phyloP scores from a whole-genome alignment of 2,797 vertebrate species.

The Gymnoscopelus microlampas region DNA sequence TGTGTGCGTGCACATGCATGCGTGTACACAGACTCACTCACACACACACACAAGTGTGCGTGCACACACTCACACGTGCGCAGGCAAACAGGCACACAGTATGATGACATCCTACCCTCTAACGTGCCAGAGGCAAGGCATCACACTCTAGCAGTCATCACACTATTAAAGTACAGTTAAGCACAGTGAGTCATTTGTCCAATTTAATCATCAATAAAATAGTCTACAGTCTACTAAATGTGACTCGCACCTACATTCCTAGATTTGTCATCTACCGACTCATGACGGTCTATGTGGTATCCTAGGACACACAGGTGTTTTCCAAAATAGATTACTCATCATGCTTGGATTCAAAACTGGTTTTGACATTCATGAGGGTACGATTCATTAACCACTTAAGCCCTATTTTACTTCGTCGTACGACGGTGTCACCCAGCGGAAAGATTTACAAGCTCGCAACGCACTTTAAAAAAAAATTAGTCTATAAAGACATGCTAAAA shows the following conservation, averaged over 20 bases:
- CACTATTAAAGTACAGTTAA: slow-evolving; percentile 72
- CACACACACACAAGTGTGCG: background rate
- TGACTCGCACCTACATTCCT: slow-evolving; percentile 45
- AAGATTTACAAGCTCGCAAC: no score
- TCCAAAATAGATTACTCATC: no score
- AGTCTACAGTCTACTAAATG: slow-evolving; percentile 49
- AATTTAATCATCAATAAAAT: slow-evolving; percentile 66
- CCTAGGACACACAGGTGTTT: no score
- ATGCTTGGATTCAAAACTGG: no score
- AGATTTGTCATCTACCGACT: slow-evolving; percentile 40
- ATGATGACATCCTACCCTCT: slow-evolving; percentile 36
- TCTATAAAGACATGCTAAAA: no score
- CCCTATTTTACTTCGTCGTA: no score
- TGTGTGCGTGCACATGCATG: slow-evolving; percentile 19
- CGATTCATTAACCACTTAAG: no score
- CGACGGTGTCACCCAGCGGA: no score
- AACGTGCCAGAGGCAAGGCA: slow-evolving; percentile 61
- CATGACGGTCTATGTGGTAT: slow-evolving; percentile 39
- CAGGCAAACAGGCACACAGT: slow-evolving; percentile 5
- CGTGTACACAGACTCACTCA: slow-evolving; percentile 8
- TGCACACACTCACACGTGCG: background rate
- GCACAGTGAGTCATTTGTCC: slow-evolving; percentile 68
- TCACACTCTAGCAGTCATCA: slow-evolving; percentile 65
- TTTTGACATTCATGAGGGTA: no score
- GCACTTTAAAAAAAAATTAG: no score